These are phyloP conservation scores for Drosophila varians DNA, from an alignment of 1,140 invertebrate genomes.

Conservation along the genomic window DNA sequence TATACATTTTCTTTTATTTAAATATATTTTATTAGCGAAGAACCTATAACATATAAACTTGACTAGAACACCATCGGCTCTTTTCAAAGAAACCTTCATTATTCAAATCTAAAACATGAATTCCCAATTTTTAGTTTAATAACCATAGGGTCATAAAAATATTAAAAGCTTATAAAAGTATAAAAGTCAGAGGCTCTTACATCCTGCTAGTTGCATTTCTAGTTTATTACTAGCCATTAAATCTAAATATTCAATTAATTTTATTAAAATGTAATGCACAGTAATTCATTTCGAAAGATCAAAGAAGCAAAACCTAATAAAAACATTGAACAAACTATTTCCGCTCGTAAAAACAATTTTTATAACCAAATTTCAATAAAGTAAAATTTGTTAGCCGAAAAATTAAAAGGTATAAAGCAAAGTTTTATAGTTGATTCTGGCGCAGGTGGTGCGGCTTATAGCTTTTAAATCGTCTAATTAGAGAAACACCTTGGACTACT, in stretches of 20 bases:
- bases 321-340: constrained; percentile 20
- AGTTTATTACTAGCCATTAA: background rate
- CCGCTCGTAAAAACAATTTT: constrained; percentile 56
- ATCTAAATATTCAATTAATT: background rate
- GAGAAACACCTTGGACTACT: constrained; percentile 38
- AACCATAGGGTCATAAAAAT: background rate
- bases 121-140: too few species aligned
- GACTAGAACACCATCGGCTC: background rate
- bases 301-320: background rate
- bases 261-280: background rate
- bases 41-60: constrained; percentile 7
- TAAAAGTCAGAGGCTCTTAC: background rate
- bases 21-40: background rate
- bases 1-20: background rate
- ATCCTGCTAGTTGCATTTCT: background rate
- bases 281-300: background rate
- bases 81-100: too few species aligned
- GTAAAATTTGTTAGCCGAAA: constrained; percentile 28
- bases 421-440: constrained; percentile 33
- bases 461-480: constrained; percentile 70
- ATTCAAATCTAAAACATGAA: too few species aligned
- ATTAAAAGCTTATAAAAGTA: background rate
- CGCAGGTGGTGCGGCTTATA: constrained; percentile 23
- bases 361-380: constrained; percentile 46
- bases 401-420: constrained; percentile 54